Evolutionary conservation across 2,113 vertebrate genomes (phyloP).

Genomic region (Coptodon bakossiorum): DNA sequence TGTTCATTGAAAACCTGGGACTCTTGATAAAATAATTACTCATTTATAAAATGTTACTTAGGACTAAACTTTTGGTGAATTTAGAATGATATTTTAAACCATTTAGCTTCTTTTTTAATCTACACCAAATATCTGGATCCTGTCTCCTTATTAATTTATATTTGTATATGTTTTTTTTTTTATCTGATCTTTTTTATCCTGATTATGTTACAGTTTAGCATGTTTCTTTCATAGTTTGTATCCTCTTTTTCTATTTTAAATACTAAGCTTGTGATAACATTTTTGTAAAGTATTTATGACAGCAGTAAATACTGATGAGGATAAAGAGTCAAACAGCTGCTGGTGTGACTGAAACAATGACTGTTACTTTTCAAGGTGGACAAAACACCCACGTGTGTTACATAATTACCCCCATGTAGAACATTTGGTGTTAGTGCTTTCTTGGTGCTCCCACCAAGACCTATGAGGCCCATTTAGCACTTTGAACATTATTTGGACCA

Average conservation of each 20-base stretch:
- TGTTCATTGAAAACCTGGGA: not conserved
- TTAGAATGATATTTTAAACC: not conserved
- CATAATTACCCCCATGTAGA: fast-evolving
- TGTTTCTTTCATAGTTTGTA: not conserved
- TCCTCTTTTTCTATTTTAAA: not conserved
- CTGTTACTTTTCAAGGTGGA: not conserved
- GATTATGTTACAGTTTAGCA: not conserved
- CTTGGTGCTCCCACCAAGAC: not conserved
- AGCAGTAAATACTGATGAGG: not conserved
- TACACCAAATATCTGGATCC: not conserved
- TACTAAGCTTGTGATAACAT: not conserved
- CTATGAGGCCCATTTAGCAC: not conserved
- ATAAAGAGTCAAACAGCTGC: not conserved
- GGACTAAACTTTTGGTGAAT: not conserved
- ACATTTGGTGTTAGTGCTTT: not conserved
- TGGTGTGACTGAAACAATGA: not conserved
- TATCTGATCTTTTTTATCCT: not conserved
- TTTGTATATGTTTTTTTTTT: not conserved
- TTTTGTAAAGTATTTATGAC: not conserved
- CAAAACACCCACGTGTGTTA: not conserved
- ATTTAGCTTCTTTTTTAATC: not conserved
- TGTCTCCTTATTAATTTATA: not conserved
- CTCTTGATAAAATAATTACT: fast-evolving
- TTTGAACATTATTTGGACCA: slow-evolving; percentile 1
- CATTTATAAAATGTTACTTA: fast-evolving